These are phyloP conservation scores for Caenorhabditis virilis DNA, from an alignment of 2,888 invertebrate genomes.

Conservation along the genomic window DNA sequence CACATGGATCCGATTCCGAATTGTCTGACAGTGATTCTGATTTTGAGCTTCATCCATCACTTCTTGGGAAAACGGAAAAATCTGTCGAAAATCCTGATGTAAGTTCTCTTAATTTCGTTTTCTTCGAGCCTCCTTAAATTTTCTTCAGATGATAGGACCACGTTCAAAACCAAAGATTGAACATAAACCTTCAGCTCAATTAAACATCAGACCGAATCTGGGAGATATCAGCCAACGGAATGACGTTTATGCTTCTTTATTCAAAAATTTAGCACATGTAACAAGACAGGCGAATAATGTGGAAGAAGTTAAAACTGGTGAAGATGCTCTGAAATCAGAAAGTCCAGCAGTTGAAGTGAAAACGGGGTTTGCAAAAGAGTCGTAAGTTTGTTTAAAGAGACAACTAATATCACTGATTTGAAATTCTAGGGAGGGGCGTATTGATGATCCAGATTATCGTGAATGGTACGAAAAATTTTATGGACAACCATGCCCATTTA, in stretches of 20 bases:
- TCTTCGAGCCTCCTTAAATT: too few species aligned
- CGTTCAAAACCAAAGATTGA: conserved; percentile 12
- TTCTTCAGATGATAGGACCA: conserved; percentile 14
- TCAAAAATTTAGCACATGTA: conserved; percentile 53
- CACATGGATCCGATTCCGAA: conserved; percentile 34
- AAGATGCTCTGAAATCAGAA: not conserved
- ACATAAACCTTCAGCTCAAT: conserved; percentile 6
- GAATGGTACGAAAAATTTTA: conserved; percentile 45
- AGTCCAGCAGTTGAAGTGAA: not conserved
- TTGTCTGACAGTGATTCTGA: conserved; percentile 48
- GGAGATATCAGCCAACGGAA: conserved; percentile 41
- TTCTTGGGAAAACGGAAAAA: conserved; percentile 16
- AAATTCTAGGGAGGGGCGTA: conserved; percentile 20
- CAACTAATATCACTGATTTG: not conserved
- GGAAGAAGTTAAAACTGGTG: not conserved
- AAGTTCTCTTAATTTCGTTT: too few species aligned
- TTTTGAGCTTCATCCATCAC: conserved; percentile 53
- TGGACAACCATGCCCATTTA: conserved; percentile 28
- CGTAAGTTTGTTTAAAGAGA: not conserved
- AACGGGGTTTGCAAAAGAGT: not conserved
- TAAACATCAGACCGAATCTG: not conserved
- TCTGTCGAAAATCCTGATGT: not conserved
- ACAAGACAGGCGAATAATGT: conserved; percentile 15
- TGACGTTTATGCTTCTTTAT: conserved; percentile 61
- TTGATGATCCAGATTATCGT: conserved; percentile 37